Conservation (phyloP, 2,888 invertebrate species). For the Acrobasis repandana region DNA sequence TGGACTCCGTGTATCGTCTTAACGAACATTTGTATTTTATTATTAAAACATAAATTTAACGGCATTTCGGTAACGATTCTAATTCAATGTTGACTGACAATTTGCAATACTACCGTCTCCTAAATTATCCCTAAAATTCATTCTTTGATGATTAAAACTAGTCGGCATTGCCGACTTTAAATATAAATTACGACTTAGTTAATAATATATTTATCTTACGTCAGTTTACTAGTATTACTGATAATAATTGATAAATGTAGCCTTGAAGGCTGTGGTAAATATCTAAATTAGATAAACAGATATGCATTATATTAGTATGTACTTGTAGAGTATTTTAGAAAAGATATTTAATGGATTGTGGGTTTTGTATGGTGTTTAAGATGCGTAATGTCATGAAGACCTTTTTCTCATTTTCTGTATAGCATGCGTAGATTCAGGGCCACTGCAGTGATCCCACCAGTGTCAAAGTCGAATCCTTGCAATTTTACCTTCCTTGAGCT, state of each 20-base stretch:
- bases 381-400: neutral
- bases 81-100: too few species aligned
- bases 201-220: neutral
- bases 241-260: constrained; percentile 56
- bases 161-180: neutral
- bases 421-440: neutral
- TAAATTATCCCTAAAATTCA: too few species aligned
- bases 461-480: too few species aligned
- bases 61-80: too few species aligned
- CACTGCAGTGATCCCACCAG: too few species aligned
- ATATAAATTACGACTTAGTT: neutral
- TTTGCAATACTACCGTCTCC: too few species aligned
- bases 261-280: constrained; percentile 71
- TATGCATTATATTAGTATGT: constrained; percentile 16
- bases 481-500: too few species aligned
- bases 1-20: too few species aligned
- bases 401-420: neutral
- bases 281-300: constrained; percentile 30
- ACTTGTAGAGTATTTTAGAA: constrained; percentile 20
- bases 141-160: neutral
- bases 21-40: too few species aligned
- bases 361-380: constrained; percentile 10
- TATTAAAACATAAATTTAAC: too few species aligned
- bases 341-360: neutral
- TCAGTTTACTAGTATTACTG: neutral